These are phyloP conservation scores for Thaleichthys pacificus DNA, from an alignment of 2,797 vertebrate species.

Conservation along the genomic window DNA sequence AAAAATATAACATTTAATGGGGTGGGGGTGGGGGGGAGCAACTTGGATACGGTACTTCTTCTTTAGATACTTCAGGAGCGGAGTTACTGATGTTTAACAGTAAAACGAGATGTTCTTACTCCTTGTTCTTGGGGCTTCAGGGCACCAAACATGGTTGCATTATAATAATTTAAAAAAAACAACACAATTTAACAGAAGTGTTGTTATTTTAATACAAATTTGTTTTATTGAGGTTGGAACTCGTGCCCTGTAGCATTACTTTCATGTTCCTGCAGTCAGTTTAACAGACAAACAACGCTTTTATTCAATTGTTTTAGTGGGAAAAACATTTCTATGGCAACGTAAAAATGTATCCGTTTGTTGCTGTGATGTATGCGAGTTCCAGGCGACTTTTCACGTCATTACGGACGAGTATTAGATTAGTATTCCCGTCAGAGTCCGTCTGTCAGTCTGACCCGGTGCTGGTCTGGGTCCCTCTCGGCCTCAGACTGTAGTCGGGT, in stretches of 20 bases:
- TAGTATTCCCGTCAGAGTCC: background rate
- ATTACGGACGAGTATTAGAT: background rate
- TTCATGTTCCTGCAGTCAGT: background rate
- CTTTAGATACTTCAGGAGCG: background rate
- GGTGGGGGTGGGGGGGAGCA: background rate
- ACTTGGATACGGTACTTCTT: background rate
- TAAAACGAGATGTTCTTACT: constrained; percentile 18
- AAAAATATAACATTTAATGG: background rate
- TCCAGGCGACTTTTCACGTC: background rate
- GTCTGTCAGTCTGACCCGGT: background rate
- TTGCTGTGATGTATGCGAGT: background rate
- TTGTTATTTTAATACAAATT: background rate
- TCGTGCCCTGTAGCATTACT: background rate
- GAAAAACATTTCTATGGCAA: background rate
- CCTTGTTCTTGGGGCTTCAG: constrained; percentile 19
- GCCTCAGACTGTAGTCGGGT: background rate
- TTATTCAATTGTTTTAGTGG: background rate
- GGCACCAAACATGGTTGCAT: background rate
- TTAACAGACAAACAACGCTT: background rate
- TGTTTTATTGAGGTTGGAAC: background rate
- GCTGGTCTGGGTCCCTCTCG: background rate
- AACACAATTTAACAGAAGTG: background rate
- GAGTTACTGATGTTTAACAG: constrained; percentile 38
- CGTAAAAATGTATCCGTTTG: background rate
- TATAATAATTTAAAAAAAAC: too few species aligned